phyloP scores from a whole-genome alignment of 2,888 invertebrate genomes.

The Noctuana brunneofusca region DNA sequence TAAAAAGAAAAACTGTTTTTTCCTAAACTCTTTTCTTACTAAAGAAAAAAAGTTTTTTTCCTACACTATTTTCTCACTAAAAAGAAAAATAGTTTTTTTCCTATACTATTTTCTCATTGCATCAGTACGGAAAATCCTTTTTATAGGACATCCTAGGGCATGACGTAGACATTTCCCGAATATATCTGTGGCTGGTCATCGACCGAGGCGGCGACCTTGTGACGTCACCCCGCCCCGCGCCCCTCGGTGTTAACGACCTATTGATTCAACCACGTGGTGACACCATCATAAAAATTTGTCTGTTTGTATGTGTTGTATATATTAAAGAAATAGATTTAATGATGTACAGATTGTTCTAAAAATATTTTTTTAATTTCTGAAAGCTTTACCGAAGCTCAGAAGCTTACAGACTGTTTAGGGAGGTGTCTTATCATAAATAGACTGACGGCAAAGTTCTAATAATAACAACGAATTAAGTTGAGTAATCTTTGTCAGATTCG shows the following conservation, averaged over 20 bases:
- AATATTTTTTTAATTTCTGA: no score
- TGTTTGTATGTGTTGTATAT: background rate
- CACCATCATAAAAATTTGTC: background rate
- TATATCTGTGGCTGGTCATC: constrained; percentile 36
- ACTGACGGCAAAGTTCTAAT: no score
- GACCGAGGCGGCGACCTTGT: constrained; percentile 35
- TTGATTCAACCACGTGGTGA: constrained; percentile 30
- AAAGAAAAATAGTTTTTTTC: no score
- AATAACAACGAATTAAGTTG: no score
- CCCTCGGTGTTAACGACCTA: constrained; percentile 29
- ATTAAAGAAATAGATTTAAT: no score
- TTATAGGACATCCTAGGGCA: background rate
- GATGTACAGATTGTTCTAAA: no score
- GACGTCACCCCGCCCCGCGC: constrained; percentile 27
- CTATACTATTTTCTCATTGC: background rate
- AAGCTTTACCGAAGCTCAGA: no score
- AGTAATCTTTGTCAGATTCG: no score
- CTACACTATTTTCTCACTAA: background rate
- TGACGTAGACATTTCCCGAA: constrained; percentile 28
- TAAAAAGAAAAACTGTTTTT: no score
- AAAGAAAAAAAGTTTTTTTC: background rate
- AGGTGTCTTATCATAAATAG: no score
- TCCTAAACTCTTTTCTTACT: no score
- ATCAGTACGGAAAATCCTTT: background rate
- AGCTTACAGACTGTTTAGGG: no score